Evolutionary conservation across 2,888 invertebrate genomes (phyloP).

Genomic region (Tenthredo livida): DNA sequence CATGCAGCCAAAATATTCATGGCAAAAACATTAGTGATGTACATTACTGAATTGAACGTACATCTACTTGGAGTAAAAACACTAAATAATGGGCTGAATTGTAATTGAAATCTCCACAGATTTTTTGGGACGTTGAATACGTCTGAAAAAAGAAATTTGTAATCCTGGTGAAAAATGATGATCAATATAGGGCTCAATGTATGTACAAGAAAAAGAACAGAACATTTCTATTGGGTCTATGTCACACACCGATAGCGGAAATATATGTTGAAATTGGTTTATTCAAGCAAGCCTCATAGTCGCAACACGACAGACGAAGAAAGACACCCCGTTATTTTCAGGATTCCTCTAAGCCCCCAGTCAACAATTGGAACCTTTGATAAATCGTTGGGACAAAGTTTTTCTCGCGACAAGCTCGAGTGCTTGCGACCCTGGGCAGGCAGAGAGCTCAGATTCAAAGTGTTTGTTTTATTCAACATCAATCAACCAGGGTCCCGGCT

Average conservation of each 20-base stretch:
- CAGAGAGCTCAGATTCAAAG: conserved; percentile 32
- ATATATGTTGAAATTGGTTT: conserved; percentile 1
- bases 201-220: background rate
- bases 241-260: background rate
- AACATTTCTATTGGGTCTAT: background rate
- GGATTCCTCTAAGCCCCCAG: conserved; percentile 16
- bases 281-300: background rate
- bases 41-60: no score
- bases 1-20: no score
- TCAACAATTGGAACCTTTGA: conserved; percentile 40
- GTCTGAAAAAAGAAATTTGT: no score
- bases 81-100: no score
- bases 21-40: no score
- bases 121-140: no score
- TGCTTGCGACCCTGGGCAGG: conserved; percentile 10
- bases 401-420: conserved; percentile 1
- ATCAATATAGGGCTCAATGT: no score
- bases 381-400: conserved; percentile 28
- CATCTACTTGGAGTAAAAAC: no score
- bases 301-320: background rate
- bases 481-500: conserved; percentile 16
- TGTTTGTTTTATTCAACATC: conserved; percentile 47
- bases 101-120: no score
- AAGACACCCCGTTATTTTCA: background rate
- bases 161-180: no score